phyloP scores from a whole-genome alignment of 2,113 vertebrate species.

The Tursiops truncatus region DNA sequence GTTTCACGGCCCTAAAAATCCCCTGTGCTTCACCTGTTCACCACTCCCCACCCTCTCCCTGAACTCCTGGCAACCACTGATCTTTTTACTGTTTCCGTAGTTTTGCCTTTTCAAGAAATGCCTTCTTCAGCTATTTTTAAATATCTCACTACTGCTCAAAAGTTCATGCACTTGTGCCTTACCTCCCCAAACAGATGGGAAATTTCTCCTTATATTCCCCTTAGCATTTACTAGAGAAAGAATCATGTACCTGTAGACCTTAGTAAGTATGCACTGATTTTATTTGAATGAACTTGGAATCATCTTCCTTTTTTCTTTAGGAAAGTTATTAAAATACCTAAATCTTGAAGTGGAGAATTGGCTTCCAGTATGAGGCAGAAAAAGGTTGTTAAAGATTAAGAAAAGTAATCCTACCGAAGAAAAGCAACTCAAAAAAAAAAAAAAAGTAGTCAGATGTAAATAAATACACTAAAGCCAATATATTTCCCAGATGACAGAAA shows the following conservation, averaged over 20 bases:
- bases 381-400: neutral
- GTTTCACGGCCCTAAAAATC: neutral
- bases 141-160: neutral
- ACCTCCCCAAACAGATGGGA: neutral
- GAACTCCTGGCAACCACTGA: neutral
- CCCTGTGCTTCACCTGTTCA: neutral
- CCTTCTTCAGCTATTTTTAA: neutral
- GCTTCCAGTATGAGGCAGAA: neutral
- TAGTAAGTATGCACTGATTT: neutral
- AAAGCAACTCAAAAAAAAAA: neutral
- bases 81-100: neutral
- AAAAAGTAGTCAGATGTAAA: neutral
- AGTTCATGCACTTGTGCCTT: neutral
- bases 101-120: neutral
- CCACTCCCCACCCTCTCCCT: neutral
- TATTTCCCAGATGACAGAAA: neutral
- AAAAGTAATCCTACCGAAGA: neutral
- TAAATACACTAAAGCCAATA: neutral
- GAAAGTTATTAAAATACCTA: slow-evolving; percentile 2
- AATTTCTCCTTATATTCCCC: neutral
- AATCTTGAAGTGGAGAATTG: neutral
- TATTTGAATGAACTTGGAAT: neutral
- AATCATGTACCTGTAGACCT: neutral
- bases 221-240: neutral
- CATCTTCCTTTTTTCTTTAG: neutral